Conservation (phyloP, 1,140 invertebrate genomes). For the Polyergus mexicanus region DNA sequence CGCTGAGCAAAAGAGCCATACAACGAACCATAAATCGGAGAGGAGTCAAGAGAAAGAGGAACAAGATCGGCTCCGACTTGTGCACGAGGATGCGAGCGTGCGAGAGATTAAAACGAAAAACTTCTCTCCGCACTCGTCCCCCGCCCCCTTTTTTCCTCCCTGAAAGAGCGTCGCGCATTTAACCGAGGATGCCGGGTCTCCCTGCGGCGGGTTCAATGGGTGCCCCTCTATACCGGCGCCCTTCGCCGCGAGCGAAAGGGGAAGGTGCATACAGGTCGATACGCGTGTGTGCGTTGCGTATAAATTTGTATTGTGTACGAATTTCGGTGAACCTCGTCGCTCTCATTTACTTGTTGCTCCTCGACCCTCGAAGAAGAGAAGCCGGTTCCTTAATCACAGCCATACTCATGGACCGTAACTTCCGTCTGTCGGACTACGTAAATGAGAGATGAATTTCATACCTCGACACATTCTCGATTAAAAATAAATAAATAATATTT, state of each 20-base stretch:
- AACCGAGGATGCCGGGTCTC: conserved; percentile 42
- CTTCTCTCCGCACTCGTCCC: conserved; percentile 3
- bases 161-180: conserved; percentile 68
- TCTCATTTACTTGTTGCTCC: conserved; percentile 53
- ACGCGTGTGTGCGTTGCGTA: not conserved
- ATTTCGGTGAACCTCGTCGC: conserved; percentile 37
- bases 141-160: conserved; percentile 3
- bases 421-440: conserved; percentile 38
- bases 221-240: conserved; percentile 36
- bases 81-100: conserved; percentile 69
- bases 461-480: conserved; percentile 30
- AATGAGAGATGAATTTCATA: conserved; percentile 35
- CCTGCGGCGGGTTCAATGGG: conserved; percentile 69
- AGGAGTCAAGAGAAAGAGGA: conserved; percentile 63
- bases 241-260: conserved; percentile 40
- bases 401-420: conserved; percentile 44
- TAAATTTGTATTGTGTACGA: not conserved
- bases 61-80: conserved; percentile 58
- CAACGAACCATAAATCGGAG: conserved; percentile 42
- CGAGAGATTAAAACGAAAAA: conserved; percentile 77
- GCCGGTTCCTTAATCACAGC: conserved; percentile 44
- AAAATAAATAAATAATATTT: conserved; percentile 25
- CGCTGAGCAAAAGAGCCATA: conserved; percentile 20
- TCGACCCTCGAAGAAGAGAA: conserved; percentile 28
- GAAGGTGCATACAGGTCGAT: conserved; percentile 27